These are phyloP conservation scores for Drosophila azteca DNA, from an alignment of 1,140 invertebrate genomes.

Conservation along the genomic window DNA sequence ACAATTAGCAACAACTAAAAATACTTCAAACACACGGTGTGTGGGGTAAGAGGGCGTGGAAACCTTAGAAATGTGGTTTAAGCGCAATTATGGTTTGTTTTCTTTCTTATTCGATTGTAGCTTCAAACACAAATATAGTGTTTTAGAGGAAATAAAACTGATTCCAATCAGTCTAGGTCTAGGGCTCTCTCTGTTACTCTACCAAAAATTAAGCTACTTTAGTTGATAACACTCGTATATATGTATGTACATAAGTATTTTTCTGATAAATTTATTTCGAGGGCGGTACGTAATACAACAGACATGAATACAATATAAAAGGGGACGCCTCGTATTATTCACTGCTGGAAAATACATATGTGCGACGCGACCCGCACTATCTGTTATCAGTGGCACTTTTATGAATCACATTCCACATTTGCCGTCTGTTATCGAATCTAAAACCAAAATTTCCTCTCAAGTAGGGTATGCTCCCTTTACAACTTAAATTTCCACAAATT, in stretches of 20 bases:
- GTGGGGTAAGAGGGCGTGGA: constrained; percentile 4
- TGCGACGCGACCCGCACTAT: constrained; percentile 3
- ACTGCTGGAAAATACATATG: constrained; percentile 11
- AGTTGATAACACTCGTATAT: constrained; percentile 18
- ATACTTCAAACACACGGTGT: too few species aligned
- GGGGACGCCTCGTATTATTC: constrained; percentile 35
- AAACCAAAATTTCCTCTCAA: constrained; percentile 4
- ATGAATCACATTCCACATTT: constrained; percentile 30
- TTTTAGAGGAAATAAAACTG: neutral
- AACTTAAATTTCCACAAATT: constrained; percentile 34
- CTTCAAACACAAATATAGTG: neutral
- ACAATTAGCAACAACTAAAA: constrained; percentile 63
- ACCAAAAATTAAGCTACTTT: constrained; percentile 19
- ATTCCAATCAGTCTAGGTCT: neutral
- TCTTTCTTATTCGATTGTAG: neutral
- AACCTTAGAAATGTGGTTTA: constrained; percentile 65
- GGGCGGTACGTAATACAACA: constrained; percentile 17
- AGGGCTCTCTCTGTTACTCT: neutral
- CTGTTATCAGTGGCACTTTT: constrained; percentile 19
- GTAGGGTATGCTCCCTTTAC: neutral
- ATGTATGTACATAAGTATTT: neutral
- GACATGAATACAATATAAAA: neutral
- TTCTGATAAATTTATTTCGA: constrained; percentile 37
- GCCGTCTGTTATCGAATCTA: neutral
- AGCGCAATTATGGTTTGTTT: constrained; percentile 58